Conservation (phyloP, 2,888 invertebrate genomes). For the Melikaiella ostensackeni region DNA sequence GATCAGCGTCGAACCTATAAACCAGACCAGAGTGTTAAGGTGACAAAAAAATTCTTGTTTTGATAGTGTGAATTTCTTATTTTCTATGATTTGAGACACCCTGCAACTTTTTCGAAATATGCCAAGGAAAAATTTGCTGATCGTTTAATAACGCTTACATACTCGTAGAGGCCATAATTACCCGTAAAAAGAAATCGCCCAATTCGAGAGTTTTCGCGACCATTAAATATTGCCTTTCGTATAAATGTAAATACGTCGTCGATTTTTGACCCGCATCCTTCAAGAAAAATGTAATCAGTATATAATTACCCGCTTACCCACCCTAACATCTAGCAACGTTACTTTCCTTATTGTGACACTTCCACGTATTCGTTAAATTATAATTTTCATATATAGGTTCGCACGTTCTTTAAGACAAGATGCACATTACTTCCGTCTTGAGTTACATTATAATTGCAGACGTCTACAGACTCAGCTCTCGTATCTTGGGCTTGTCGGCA, state of each 20-base stretch:
- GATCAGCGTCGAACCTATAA: no score
- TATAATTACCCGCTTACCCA: slow-evolving; percentile 30
- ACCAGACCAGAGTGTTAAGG: no score
- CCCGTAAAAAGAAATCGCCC: slow-evolving; percentile 53
- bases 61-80: no score
- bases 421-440: slow-evolving; percentile 23
- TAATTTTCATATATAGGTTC: slow-evolving; percentile 16
- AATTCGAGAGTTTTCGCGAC: slow-evolving; percentile 50
- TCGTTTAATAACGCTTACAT: not conserved
- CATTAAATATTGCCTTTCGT: slow-evolving; percentile 5
- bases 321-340: not conserved
- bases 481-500: not conserved
- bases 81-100: no score
- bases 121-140: no score
- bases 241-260: not conserved
- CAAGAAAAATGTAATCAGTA: slow-evolving; percentile 30
- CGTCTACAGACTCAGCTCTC: slow-evolving; percentile 3
- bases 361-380: slow-evolving; percentile 16
- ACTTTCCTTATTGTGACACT: slow-evolving; percentile 24
- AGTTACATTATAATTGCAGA: slow-evolving; percentile 18
- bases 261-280: slow-evolving; percentile 25
- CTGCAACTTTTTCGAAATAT: no score
- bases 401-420: slow-evolving; percentile 20
- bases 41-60: no score
- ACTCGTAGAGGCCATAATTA: slow-evolving; percentile 48